phyloP scores from a whole-genome alignment of 2,888 invertebrate species.

The Aporophyla lueneburgensis region DNA sequence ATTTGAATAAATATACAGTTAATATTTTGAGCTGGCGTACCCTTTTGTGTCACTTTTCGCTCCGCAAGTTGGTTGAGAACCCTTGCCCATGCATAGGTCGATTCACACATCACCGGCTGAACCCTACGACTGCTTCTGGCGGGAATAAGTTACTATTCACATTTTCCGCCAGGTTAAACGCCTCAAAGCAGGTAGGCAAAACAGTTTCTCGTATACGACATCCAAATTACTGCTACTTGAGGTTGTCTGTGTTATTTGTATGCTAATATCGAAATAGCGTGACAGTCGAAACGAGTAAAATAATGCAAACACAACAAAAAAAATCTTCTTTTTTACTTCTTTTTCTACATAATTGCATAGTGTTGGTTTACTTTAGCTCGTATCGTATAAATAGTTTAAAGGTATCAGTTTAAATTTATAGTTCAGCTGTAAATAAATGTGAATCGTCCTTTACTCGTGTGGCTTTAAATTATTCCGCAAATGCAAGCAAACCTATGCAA shows the following conservation, averaged over 20 bases:
- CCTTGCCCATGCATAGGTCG: conserved; percentile 16
- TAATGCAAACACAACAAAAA: conserved; percentile 1
- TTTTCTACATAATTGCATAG: conserved; percentile 16
- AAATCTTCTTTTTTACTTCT: background rate
- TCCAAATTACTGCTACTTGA: conserved; percentile 49
- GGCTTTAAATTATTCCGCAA: conserved; percentile 62
- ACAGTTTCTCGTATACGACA: conserved; percentile 59
- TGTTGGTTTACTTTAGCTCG: background rate
- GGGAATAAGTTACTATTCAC: conserved; percentile 64
- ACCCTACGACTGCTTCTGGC: conserved; percentile 55
- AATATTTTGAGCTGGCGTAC: background rate
- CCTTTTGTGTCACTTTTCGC: background rate
- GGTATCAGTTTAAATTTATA: background rate
- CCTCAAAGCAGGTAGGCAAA: conserved; percentile 51
- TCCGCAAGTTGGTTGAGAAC: background rate
- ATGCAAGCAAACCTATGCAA: conserved; percentile 60
- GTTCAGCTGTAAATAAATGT: conserved; percentile 27
- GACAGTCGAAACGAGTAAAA: background rate
- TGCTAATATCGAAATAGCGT: conserved; percentile 50
- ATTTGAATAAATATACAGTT: background rate
- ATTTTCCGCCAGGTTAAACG: conserved; percentile 57
- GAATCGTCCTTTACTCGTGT: conserved; percentile 41
- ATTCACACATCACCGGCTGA: conserved; percentile 64
- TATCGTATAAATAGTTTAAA: conserved; percentile 1
- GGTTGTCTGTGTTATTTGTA: conserved; percentile 49